These are phyloP conservation scores for Octodonta nipae DNA, from an alignment of 2,888 invertebrate species.

Conservation along the genomic window DNA sequence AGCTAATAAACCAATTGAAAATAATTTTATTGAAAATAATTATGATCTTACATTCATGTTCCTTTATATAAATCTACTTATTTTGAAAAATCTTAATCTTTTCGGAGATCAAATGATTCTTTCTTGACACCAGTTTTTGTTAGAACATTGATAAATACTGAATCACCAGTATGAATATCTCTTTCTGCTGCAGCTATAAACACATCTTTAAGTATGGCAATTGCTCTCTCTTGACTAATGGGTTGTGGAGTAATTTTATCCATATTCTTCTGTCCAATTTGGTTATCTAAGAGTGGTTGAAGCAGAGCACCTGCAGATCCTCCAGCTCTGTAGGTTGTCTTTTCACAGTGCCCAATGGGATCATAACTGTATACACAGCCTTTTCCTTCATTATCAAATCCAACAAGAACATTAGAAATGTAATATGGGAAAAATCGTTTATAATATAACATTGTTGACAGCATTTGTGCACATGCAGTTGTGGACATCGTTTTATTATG, in stretches of 20 bases:
- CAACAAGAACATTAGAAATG: conserved; percentile 86
- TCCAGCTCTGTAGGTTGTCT: conserved; percentile 69
- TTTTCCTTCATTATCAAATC: conserved; percentile 82
- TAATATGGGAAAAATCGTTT: conserved; percentile 98
- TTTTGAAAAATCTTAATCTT: conserved; percentile 76
- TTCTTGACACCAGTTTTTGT: conserved; percentile 74
- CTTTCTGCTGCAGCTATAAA: conserved; percentile 96
- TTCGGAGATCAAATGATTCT: conserved; percentile 62
- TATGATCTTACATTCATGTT: too few species aligned
- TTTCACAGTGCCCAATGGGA: conserved; percentile 90
- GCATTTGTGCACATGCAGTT: conserved; percentile 86
- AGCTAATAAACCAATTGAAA: too few species aligned
- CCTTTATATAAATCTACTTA: too few species aligned
- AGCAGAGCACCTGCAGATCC: conserved; percentile 83
- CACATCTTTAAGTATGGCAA: conserved; percentile 80
- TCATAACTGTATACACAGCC: conserved; percentile 95
- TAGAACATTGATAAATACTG: conserved; percentile 70
- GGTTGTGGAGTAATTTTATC: conserved; percentile 51
- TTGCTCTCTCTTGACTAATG: conserved; percentile 66
- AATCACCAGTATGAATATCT: conserved; percentile 94
- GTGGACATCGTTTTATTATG: conserved; percentile 88
- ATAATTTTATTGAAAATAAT: too few species aligned
- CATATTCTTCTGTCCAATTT: conserved; percentile 83
- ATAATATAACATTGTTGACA: conserved; percentile 89
- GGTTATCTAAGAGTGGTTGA: conserved; percentile 92